phyloP scores from a whole-genome alignment of 2,113 vertebrate species.

The Heterochromis multidens region DNA sequence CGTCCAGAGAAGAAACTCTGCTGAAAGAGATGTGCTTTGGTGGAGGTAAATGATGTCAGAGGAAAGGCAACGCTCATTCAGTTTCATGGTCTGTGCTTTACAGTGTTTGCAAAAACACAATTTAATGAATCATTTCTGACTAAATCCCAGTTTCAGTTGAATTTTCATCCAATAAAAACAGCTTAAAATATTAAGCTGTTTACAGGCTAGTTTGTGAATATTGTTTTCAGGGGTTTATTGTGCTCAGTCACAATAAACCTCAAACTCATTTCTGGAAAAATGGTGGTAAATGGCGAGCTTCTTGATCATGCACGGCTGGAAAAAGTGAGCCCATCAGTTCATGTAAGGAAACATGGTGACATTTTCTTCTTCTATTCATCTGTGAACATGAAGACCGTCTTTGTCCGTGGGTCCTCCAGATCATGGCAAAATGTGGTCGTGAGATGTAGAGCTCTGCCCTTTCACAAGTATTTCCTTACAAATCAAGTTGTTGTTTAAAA shows the following conservation, averaged over 20 bases:
- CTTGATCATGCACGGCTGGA: rapidly evolving
- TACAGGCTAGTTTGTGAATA: not conserved
- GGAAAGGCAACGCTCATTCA: not conserved
- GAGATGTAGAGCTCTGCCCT: not conserved
- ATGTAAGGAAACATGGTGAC: not conserved
- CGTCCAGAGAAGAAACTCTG: slow-evolving; percentile 82
- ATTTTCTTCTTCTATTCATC: not conserved
- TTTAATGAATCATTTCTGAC: not conserved
- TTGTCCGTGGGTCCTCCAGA: not conserved
- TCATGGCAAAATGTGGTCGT: not conserved
- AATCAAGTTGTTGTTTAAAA: not conserved
- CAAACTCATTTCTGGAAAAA: not conserved
- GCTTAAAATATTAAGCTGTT: not conserved
- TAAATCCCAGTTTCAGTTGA: not conserved
- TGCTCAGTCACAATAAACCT: too few relatives aligned
- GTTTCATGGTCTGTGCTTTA: too few relatives aligned
- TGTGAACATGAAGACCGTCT: not conserved
- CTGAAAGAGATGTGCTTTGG: slow-evolving; percentile 87
- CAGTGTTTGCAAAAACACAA: not conserved
- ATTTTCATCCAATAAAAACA: not conserved
- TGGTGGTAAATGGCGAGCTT: rapidly evolving
- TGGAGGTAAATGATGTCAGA: slow-evolving; percentile 74
- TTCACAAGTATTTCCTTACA: not conserved
- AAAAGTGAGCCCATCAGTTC: not conserved
- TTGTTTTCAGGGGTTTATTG: not conserved